A percentile compares a stretch with the other conserved stretches of the same genome.
phyloP scores from a whole-genome alignment of 2,113 vertebrate genomes.

The Atherinomorus stipes region DNA sequence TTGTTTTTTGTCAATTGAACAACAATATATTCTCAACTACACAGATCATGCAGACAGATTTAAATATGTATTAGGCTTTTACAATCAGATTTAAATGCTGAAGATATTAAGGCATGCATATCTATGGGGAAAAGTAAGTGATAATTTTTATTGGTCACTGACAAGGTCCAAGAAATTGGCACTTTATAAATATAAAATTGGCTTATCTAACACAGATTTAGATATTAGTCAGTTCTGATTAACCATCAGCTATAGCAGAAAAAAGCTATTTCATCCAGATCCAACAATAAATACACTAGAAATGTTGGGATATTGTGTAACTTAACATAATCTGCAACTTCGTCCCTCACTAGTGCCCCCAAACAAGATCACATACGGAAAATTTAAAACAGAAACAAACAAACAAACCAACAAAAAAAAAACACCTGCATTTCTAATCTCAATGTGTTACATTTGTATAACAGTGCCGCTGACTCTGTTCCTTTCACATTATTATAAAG shows the following conservation, averaged over 20 bases:
- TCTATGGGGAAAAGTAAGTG: neutral
- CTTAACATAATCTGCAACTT: neutral
- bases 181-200: neutral
- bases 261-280: neutral
- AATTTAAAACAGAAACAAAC: neutral
- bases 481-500: slow-evolving; percentile 36
- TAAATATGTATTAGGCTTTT: neutral
- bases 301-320: neutral
- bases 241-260: neutral
- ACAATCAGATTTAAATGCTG: neutral
- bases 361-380: too few relatives aligned
- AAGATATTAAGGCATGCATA: neutral
- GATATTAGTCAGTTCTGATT: neutral
- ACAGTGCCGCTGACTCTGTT: slow-evolving; percentile 35
- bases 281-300: neutral
- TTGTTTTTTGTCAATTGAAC: slow-evolving; percentile 20
- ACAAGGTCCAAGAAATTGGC: neutral
- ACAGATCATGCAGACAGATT: slow-evolving; percentile 1
- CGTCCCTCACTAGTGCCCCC: neutral
- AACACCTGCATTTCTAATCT: neutral
- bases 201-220: neutral
- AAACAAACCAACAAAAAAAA: neutral
- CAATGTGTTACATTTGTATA: slow-evolving; percentile 59
- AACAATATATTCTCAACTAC: slow-evolving; percentile 44
- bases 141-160: neutral